phyloP scores from a whole-genome alignment of 2,797 vertebrate species.

The Rhynchotus rufescens region DNA sequence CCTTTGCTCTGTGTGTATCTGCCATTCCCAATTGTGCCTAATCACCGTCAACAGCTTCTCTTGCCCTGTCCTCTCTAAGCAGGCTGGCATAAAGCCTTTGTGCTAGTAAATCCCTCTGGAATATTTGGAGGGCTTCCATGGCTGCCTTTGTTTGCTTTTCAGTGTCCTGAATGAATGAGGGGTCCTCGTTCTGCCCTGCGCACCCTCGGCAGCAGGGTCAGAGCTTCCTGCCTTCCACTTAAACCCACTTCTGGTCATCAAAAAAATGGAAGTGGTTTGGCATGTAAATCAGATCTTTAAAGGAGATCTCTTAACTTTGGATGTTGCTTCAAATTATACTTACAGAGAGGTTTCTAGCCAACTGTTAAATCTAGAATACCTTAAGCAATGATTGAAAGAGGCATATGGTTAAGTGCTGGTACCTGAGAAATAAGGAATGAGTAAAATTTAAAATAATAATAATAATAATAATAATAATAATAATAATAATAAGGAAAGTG shows the following conservation, averaged over 20 bases:
- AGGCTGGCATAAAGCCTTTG: constrained; percentile 5
- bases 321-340: neutral
- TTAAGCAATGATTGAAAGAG: neutral
- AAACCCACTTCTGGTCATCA: neutral
- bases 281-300: neutral
- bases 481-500: neutral
- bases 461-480: neutral
- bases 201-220: neutral
- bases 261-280: neutral
- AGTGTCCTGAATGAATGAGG: neutral
- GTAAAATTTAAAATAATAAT: neutral
- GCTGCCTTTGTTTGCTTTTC: constrained; percentile 14
- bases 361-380: neutral
- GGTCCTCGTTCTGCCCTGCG: neutral
- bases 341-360: neutral
- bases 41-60: neutral
- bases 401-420: neutral
- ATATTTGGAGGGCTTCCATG: neutral
- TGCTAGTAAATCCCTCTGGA: constrained; percentile 1
- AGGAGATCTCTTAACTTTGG: neutral
- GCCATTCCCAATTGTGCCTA: neutral
- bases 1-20: neutral
- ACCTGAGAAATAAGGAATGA: neutral
- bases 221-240: neutral
- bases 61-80: neutral